Evolutionary conservation across 2,797 vertebrate species (phyloP), one percentile per base, ranked within the genome.

Genomic region (Characodon lateralis): DNA sequence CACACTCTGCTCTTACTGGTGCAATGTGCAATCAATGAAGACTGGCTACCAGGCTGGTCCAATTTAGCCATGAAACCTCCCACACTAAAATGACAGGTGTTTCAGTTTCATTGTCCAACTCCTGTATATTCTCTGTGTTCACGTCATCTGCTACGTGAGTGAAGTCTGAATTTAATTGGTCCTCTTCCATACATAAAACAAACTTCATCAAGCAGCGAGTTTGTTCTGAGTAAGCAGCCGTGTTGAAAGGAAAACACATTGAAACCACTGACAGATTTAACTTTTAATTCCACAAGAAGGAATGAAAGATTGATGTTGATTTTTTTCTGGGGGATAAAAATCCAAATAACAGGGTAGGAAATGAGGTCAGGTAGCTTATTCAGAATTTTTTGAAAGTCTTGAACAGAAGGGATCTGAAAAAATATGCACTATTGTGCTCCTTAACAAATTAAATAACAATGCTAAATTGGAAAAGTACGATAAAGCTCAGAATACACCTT

Each of bases 101-200:
- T 31, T 31, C 31, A 31, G 31, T 31, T 31, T 31, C 31, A 31
- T 31, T 31, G 31, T 31, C 31, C 31, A 31, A 31, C 31, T 2
- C 2, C 31, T 31, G 31, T 31, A 31, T 53, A 50, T 78, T 83
- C 68, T 61, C 41, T 68, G 75, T 91, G 87, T 91, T 78, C 78
- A 59, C 89, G 89, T 93, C 86, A 85, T 91, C 85, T 48, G 81
- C 82, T 85, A 74, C 73, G 73, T 86, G 87, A 79, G 81, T 84
- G 83, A 84, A 85, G 85, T 84, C 77, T 78, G 87, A 82, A 89
- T 90, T 78, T 76, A 77, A 88, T 86, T 84, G 87, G 85, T 88
- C 78, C 74, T 43, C 72, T 16, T 81, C 58, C 77, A 66, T 70
- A 85, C 86, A 77, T 79, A 80, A 79, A 88, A 77, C 77, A 51